phyloP scores from a whole-genome alignment of 2,888 invertebrate species.

The Heptascelio sp. region DNA sequence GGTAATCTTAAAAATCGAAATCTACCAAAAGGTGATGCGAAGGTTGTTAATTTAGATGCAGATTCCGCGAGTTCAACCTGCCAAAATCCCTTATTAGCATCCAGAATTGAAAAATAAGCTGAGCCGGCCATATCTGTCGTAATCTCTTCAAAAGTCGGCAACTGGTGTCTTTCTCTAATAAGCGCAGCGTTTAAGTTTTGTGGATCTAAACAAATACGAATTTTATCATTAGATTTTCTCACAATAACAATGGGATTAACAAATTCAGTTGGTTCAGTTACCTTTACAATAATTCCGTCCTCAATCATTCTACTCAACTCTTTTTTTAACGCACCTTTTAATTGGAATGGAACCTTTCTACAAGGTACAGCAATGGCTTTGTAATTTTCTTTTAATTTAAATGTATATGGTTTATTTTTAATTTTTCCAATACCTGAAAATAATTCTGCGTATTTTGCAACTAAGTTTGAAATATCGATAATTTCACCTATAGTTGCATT shows the following conservation, averaged over 20 bases:
- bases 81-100: conserved; percentile 72
- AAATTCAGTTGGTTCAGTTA: conserved; percentile 66
- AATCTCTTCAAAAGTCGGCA: conserved; percentile 68
- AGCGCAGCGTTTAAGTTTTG: conserved; percentile 64
- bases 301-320: conserved; percentile 46
- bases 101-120: conserved; percentile 62
- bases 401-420: conserved; percentile 50
- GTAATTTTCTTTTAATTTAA: conserved; percentile 62
- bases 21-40: conserved; percentile 75
- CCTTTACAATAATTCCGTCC: conserved; percentile 53
- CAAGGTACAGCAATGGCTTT: conserved; percentile 22
- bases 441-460: no score
- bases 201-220: conserved; percentile 68
- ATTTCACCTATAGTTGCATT: no score
- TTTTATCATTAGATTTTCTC: conserved; percentile 54
- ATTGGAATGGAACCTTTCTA: conserved; percentile 56
- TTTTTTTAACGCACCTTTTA: conserved; percentile 60
- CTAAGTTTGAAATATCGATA: no score
- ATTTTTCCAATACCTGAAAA: conserved; percentile 69
- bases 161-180: conserved; percentile 56
- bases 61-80: conserved; percentile 68
- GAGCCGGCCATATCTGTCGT: conserved; percentile 58
- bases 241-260: conserved; percentile 68
- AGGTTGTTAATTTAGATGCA: conserved; percentile 72
- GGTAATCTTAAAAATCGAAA: conserved; percentile 75